Base-by-base conservation (phyloP, 2,888 invertebrate genomes). In the Coecobrya sp. region DNA sequence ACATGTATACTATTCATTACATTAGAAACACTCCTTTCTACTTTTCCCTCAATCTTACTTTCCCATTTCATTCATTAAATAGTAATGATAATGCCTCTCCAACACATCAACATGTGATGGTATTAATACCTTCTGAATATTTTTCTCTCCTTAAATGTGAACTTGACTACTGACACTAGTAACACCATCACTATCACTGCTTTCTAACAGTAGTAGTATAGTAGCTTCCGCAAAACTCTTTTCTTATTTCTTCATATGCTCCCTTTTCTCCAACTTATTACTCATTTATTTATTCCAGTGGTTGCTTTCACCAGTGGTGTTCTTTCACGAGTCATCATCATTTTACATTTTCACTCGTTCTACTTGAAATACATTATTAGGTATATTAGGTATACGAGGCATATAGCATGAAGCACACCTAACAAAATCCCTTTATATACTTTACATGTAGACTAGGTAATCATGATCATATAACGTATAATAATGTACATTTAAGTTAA, bases 231-330 rank as follows among this genome's bases (percentile, higher is more conserved):
- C n/a, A n/a, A 36, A 2, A 36, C 36, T 36, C 68, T 3, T 30
- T 68, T 68, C 13, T 68, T 30, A 13, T 16, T 68, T 36, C 13
- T 13, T 68, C 68, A 30, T 68, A 19, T 3, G n/a, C 68, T 16
- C 16, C 25, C 19, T 19, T 19, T 19, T 65, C 42, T 36, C 16
- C 45, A 73, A n/a, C 73, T 73, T 73, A 73, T 73, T 73, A 65
- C 65, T 84, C 84, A 84, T 84, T 84, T 84, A 84, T 84, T 84
- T 84, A 65, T 84, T 84, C 65, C 84, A 84, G 84, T 84, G 65
- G 65, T 45, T 65, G 84, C 65, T 84, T 84, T 42, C 84, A 84
- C 65, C 84, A 84, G 79, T 52, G 13, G 79, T 27, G 79, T 49
- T 49, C 52, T 79, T 82, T 36, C 82, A 82, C 82, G n/a, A 36